These are phyloP conservation scores for Ianthella basta DNA, from an alignment of 37 sponge, comb jelly and placozoan species.

Conservation along the genomic window DNA sequence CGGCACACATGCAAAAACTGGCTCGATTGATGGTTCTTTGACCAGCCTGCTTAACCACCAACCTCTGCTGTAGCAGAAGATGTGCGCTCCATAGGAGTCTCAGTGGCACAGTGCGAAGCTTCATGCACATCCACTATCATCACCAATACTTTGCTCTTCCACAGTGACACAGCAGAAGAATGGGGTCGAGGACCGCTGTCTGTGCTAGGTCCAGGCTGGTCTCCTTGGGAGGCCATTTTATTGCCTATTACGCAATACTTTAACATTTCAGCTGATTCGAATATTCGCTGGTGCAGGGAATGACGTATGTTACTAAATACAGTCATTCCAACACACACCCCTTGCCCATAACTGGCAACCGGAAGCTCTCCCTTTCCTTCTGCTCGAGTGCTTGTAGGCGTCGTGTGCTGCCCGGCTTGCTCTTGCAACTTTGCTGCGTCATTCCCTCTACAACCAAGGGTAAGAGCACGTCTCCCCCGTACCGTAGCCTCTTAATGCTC, in stretches of 20 bases:
- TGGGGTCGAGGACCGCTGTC: too few relatives aligned
- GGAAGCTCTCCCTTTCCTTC: slow-evolving; percentile 3
- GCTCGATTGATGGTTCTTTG: too few relatives aligned
- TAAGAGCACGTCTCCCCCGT: too few relatives aligned
- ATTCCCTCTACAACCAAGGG: too few relatives aligned
- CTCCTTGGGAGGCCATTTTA: slow-evolving; percentile 20
- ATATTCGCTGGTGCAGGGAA: not conserved
- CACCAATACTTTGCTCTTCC: slow-evolving; percentile 23
- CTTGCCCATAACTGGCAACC: not conserved
- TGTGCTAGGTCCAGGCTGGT: not conserved
- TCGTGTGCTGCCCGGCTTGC: slow-evolving; percentile 10
- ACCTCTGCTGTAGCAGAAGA: too few relatives aligned
- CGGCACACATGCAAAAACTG: too few relatives aligned
- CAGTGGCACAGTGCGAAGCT: not conserved
- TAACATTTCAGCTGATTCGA: too few relatives aligned
- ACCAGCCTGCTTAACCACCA: too few relatives aligned
- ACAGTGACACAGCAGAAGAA: not conserved
- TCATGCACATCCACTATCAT: not conserved
- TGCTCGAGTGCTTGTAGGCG: not conserved
- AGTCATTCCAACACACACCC: not conserved
- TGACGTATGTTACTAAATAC: slow-evolving; percentile 19
- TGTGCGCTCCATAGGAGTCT: too few relatives aligned
- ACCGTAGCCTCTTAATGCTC: too few relatives aligned
- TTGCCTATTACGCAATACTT: not conserved
- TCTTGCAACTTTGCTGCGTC: not conserved